Evolutionary conservation across 92 coral and sea anemone species (phyloP).

Genomic region (Zoanthus sansibaricus): DNA sequence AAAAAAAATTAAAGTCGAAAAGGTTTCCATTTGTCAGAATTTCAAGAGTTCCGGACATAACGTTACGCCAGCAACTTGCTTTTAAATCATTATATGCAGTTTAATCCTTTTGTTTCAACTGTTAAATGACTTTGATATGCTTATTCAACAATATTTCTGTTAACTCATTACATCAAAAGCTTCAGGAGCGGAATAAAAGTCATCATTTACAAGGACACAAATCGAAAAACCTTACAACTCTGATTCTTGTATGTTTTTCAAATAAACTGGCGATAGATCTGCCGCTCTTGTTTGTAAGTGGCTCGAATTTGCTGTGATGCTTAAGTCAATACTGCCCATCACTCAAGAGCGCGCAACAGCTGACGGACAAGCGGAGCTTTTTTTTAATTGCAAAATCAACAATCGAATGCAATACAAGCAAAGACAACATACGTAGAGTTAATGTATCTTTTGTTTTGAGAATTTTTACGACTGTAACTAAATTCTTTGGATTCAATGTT

Average conservation of each 20-base stretch:
- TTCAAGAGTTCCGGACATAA: background rate
- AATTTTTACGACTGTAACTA: background rate
- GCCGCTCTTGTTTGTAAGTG: background rate
- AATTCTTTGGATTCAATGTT: background rate
- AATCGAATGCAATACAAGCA: background rate
- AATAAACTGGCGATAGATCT: background rate
- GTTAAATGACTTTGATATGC: background rate
- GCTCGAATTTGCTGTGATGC: background rate
- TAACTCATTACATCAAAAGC: background rate
- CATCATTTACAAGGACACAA: background rate
- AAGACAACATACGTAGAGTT: background rate
- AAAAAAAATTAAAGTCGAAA: background rate
- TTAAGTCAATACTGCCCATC: background rate
- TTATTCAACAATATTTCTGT: slow-evolving; percentile 24
- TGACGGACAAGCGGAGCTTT: slow-evolving; percentile 4
- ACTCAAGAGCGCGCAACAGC: slow-evolving; percentile 16
- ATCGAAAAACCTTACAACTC: background rate
- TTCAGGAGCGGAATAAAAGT: background rate
- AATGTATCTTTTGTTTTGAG: background rate
- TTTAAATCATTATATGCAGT: background rate
- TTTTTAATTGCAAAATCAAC: background rate
- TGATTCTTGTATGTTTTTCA: slow-evolving; percentile 4
- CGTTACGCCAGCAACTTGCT: background rate
- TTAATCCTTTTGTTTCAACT: background rate
- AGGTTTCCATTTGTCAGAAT: background rate